Evolutionary conservation across 2,797 vertebrate genomes (phyloP).

Genomic region (Tokudaia tokunoshimensis): DNA sequence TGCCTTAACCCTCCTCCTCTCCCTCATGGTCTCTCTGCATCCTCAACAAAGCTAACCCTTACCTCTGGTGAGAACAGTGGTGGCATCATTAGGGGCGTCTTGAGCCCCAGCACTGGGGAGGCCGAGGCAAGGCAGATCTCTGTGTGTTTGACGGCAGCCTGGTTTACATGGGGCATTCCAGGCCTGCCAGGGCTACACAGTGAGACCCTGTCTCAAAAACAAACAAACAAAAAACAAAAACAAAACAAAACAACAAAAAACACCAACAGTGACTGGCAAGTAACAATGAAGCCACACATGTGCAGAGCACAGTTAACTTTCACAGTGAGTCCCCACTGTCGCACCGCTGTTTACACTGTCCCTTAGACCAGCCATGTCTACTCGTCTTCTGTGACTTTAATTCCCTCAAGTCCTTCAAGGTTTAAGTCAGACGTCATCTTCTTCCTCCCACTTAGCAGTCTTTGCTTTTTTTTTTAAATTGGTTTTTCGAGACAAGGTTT

Average conservation of each 20-base stretch:
- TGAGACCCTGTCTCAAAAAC: background rate
- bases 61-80: constrained; percentile 40
- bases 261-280: constrained; percentile 35
- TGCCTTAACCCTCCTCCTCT: constrained; percentile 33
- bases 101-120: background rate
- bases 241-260: background rate
- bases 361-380: background rate
- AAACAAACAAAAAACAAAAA: background rate
- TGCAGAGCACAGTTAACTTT: constrained; percentile 29
- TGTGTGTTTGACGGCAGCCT: background rate
- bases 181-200: background rate
- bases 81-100: background rate
- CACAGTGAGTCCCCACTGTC: background rate
- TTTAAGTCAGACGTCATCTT: constrained; percentile 29
- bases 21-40: constrained; percentile 40
- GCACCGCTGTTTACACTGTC: background rate
- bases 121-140: background rate
- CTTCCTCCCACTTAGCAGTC: background rate
- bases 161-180: background rate
- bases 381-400: background rate
- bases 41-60: constrained; percentile 61
- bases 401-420: constrained; percentile 25
- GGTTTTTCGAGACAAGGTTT: no score
- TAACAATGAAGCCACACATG: constrained; percentile 55
- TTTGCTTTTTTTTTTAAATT: no score